Percentiles rank a stretch among this genome's conserved stretches.
Conservation (phyloP, 2,113 vertebrate genomes). For the Cyanistes caeruleus region DNA sequence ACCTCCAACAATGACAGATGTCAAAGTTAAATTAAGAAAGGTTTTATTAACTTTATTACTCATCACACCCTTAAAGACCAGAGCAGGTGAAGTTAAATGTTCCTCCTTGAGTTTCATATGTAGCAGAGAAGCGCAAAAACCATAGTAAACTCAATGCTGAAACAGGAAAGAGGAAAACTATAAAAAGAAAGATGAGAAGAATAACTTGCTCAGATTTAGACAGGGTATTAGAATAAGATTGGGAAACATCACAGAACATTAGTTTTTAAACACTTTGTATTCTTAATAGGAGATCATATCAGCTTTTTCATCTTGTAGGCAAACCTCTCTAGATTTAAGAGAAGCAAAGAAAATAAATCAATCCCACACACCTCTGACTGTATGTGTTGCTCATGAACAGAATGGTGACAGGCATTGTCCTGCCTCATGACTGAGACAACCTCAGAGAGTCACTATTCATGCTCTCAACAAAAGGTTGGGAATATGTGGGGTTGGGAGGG, state of each 20-base stretch:
- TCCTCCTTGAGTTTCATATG: not conserved
- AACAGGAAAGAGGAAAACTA: not conserved
- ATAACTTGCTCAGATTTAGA: not conserved
- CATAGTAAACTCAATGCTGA: accelerated
- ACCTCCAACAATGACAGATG: not conserved
- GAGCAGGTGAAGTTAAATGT: not conserved
- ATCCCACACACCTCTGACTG: not conserved
- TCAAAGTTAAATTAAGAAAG: not conserved
- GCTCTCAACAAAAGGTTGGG: not conserved
- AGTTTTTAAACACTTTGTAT: not conserved
- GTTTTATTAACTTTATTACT: not conserved
- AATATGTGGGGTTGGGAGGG: not conserved
- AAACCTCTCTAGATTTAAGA: not conserved
- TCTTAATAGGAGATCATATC: not conserved
- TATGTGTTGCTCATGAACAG: not conserved
- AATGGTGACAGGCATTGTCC: not conserved
- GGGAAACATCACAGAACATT: not conserved
- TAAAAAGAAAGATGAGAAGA: not conserved
- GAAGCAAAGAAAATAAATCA: not conserved
- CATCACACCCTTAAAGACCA: not conserved
- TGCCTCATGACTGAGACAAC: not conserved
- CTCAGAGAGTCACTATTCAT: not conserved
- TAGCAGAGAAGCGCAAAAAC: not conserved
- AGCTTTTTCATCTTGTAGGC: not conserved
- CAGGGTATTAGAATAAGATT: not conserved